Evolutionary conservation across 1,140 invertebrate genomes (phyloP).

Genomic region (Brachionus asplanchnoidis): DNA sequence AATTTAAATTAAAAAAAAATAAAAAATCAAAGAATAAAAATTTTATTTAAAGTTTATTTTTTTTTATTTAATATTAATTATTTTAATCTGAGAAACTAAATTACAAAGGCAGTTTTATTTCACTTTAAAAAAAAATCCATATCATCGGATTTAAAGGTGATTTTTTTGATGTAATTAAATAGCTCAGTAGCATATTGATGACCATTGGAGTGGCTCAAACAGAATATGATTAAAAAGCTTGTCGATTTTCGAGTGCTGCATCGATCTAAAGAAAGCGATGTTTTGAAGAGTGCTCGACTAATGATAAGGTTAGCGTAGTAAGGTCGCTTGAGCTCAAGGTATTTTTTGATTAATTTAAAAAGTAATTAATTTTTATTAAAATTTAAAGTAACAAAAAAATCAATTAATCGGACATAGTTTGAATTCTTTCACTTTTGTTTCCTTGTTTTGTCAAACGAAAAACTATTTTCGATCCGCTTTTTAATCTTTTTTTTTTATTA

Average conservation of each 20-base stretch:
- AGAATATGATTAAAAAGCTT: not conserved
- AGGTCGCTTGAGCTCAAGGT: slow-evolving; percentile 3
- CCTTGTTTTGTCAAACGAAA: not conserved
- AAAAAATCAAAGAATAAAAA: too few relatives aligned
- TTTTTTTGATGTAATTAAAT: not conserved
- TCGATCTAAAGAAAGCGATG: not conserved
- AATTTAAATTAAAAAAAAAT: too few relatives aligned
- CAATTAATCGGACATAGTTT: slow-evolving; percentile 3
- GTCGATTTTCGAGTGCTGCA: not conserved
- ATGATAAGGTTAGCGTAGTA: not conserved
- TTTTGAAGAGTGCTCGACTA: not conserved
- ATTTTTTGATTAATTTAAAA: slow-evolving; percentile 30
- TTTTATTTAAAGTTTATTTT: too few relatives aligned
- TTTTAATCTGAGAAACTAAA: too few relatives aligned
- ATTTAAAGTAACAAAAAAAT: not conserved
- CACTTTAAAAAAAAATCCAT: too few relatives aligned
- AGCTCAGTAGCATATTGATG: not conserved
- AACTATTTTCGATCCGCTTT: not conserved
- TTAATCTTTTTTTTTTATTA: not conserved
- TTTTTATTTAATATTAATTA: too few relatives aligned
- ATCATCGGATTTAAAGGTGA: too few relatives aligned
- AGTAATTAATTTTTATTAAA: slow-evolving; percentile 28
- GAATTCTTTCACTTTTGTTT: slow-evolving; percentile 16
- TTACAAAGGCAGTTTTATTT: too few relatives aligned
- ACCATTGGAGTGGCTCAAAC: not conserved